Conservation (phyloP, 2,888 invertebrate genomes). For the Syrphus vitripennis region DNA sequence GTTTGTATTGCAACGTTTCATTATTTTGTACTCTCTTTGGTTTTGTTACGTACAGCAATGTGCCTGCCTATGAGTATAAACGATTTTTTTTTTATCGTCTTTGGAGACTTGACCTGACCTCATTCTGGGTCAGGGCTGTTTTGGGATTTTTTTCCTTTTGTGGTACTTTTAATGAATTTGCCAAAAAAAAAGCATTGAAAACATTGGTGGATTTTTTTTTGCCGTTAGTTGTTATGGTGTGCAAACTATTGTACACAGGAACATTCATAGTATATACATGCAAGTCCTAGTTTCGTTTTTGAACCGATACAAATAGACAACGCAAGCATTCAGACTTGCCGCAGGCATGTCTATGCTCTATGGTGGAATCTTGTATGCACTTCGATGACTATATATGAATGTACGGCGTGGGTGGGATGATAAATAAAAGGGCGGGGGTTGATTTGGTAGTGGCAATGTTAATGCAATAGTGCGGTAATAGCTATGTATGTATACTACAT, state of each 20-base stretch:
- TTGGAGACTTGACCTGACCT: constrained; percentile 62
- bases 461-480: constrained; percentile 50
- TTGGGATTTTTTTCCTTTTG: constrained; percentile 32
- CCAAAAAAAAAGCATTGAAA: constrained; percentile 36
- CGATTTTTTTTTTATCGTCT: constrained; percentile 19
- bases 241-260: neutral
- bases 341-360: constrained; percentile 17
- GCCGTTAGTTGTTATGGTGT: neutral
- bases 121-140: constrained; percentile 63
- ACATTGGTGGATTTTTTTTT: neutral
- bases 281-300: constrained; percentile 3
- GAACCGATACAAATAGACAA: constrained; percentile 21
- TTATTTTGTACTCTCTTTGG: constrained; percentile 19
- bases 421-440: neutral
- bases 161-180: constrained; percentile 54
- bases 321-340: constrained; percentile 46
- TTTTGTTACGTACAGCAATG: neutral
- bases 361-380: constrained; percentile 1
- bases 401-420: neutral
- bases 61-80: neutral
- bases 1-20: constrained; percentile 35
- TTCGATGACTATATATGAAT: neutral
- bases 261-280: neutral
- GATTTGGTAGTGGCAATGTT: neutral
- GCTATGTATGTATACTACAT: no score